A percentile compares a stretch with the other conserved stretches of the same genome.
phyloP scores from a whole-genome alignment of 1,140 invertebrate genomes.

The Metaphire vulgaris region DNA sequence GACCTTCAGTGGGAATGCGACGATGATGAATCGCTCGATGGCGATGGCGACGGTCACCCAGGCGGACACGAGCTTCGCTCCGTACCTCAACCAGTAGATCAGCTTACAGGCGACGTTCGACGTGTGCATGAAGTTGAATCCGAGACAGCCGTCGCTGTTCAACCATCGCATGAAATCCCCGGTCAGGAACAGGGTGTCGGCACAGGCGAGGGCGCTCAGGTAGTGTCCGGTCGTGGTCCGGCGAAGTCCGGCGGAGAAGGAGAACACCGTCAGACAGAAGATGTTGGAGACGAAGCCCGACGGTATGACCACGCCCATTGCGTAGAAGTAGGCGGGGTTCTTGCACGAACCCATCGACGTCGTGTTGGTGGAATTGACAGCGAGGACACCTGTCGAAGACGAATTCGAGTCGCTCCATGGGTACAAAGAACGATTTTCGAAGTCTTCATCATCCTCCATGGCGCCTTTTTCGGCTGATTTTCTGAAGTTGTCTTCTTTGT shows the following conservation, averaged over 20 bases:
- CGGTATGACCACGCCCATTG: background rate
- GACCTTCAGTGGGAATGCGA: background rate
- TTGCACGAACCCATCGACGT: background rate
- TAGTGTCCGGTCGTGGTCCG: background rate
- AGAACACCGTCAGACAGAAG: slow-evolving; percentile 16
- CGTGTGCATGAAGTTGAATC: background rate
- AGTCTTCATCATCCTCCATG: too few relatives aligned
- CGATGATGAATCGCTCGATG: background rate
- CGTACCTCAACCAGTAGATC: background rate
- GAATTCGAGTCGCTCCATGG: too few relatives aligned
- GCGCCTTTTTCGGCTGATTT: too few relatives aligned
- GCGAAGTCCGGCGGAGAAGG: background rate
- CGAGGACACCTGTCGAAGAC: too few relatives aligned
- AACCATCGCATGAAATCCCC: background rate
- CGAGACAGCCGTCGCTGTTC: background rate
- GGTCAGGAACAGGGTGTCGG: background rate
- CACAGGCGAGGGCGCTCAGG: background rate
- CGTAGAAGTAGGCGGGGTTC: slow-evolving; percentile 1
- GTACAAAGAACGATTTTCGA: too few relatives aligned
- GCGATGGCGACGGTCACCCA: background rate
- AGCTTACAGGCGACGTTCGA: slow-evolving; percentile 4
- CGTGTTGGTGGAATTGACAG: background rate
- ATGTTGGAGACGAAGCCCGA: slow-evolving; percentile 14
- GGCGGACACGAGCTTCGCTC: background rate
- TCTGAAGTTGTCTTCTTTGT: too few relatives aligned